These are phyloP conservation scores for Hoplias malabaricus DNA, from an alignment of 2,113 vertebrate species.

Conservation along the genomic window DNA sequence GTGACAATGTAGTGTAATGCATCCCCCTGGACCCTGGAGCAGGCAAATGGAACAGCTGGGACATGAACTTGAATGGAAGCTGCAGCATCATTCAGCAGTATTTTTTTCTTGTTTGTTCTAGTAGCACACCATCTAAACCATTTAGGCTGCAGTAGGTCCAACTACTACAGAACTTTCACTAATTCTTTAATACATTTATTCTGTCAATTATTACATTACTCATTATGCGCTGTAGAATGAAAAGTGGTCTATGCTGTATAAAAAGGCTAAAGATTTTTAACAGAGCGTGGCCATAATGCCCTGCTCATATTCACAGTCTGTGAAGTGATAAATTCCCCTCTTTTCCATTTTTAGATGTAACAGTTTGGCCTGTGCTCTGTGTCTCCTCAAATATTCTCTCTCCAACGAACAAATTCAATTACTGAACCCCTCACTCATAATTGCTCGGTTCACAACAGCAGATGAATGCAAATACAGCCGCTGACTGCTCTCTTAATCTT, in stretches of 20 bases:
- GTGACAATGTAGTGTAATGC: not conserved
- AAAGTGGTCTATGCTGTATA: not conserved
- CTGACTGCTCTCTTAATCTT: conserved; percentile 15
- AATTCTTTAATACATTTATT: not conserved
- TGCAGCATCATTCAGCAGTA: not conserved
- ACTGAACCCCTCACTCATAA: conserved; percentile 35
- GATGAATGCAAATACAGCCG: conserved; percentile 31
- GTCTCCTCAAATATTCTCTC: conserved; percentile 8
- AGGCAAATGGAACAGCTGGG: not conserved
- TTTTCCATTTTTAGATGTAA: conserved; percentile 3
- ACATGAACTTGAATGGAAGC: not conserved
- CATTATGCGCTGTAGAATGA: not conserved
- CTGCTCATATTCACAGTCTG: not conserved
- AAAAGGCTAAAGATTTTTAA: not conserved
- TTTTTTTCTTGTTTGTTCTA: not conserved
- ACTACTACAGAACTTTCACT: not conserved
- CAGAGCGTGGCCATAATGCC: not conserved
- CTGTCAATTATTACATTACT: not conserved
- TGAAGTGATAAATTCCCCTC: not conserved
- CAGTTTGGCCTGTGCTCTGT: not conserved
- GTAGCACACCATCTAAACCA: not conserved
- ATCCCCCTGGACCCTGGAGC: not conserved
- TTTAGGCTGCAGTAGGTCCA: not conserved
- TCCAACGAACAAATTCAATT: conserved; percentile 24
- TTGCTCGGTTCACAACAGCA: conserved; percentile 26